Evolutionary conservation across 2,113 vertebrate genomes (phyloP).

Genomic region (Chloropsis cyanopogon): DNA sequence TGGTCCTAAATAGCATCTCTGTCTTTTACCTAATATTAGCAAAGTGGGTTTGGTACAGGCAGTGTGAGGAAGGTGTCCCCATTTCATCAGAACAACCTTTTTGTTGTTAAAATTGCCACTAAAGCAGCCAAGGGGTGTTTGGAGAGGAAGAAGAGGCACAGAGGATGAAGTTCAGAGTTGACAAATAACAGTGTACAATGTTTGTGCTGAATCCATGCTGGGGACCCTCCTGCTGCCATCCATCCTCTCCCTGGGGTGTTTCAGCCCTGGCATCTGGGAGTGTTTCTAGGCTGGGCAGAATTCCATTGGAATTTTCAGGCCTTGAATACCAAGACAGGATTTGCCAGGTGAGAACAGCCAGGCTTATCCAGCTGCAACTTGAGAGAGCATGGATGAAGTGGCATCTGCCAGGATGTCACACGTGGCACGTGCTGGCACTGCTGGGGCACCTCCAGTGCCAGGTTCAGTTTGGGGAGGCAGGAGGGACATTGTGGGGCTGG

Average conservation of each 20-base stretch:
- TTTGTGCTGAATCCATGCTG: background rate
- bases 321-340: background rate
- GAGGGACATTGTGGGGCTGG: background rate
- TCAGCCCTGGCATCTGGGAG: background rate
- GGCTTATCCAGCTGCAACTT: background rate
- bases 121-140: background rate
- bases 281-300: background rate
- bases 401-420: background rate
- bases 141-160: background rate
- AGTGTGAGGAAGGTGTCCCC: background rate
- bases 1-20: background rate
- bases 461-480: background rate
- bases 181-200: rapidly evolving
- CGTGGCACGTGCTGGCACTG: background rate
- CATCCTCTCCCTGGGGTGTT: rapidly evolving
- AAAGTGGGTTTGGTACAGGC: background rate
- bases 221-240: rapidly evolving
- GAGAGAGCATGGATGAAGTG: rapidly evolving
- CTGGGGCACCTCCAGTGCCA: background rate
- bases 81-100: background rate
- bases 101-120: background rate
- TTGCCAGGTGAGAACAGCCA: background rate
- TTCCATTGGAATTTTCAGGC: background rate
- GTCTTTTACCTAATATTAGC: background rate
- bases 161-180: background rate